Evolutionary conservation across 2,113 vertebrate genomes (phyloP).

Genomic region (Ameiurus melas): DNA sequence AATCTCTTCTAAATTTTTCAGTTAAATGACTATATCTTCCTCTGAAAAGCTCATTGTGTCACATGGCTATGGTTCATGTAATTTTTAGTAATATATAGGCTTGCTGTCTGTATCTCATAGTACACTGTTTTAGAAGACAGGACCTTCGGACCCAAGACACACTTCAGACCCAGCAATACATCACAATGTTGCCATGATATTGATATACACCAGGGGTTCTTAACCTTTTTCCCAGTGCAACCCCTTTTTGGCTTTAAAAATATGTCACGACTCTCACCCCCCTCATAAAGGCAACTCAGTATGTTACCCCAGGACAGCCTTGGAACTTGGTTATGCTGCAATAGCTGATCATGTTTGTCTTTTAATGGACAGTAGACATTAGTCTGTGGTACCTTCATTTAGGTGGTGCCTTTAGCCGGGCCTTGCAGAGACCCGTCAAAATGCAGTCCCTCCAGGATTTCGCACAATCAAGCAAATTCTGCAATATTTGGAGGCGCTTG

Average conservation of each 20-base stretch:
- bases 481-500: too few species aligned
- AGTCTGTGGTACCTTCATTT: neutral
- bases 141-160: neutral
- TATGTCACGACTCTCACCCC: neutral
- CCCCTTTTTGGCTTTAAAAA: neutral
- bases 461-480: too few species aligned
- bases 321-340: neutral
- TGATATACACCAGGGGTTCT: neutral
- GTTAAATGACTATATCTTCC: neutral
- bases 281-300: neutral
- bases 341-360: neutral
- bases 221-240: neutral
- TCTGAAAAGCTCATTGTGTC: constrained; percentile 4
- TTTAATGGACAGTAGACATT: neutral
- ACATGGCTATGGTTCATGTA: constrained; percentile 5
- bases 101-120: neutral
- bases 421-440: neutral
- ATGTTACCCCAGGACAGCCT: neutral
- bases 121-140: neutral
- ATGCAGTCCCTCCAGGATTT: too few species aligned
- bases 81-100: neutral
- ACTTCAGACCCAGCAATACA: neutral
- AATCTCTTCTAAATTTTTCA: neutral
- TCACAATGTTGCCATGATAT: neutral
- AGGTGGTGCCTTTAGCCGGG: neutral